Evolutionary conservation across 2,797 vertebrate genomes (phyloP).

Genomic region (Bryconaethiops microstoma): DNA sequence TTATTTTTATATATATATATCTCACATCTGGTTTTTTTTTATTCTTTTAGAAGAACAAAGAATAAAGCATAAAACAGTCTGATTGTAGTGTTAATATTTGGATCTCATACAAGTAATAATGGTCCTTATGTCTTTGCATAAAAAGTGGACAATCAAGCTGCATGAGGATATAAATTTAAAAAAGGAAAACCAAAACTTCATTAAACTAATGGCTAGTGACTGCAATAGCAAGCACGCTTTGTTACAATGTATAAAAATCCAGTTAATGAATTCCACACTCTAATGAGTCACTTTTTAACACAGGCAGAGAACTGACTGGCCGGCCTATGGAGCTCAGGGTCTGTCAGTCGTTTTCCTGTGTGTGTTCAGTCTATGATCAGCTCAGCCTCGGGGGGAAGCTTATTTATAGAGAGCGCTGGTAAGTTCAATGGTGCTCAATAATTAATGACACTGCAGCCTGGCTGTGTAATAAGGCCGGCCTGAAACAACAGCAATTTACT

Average conservation of each 20-base stretch:
- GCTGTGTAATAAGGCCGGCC: slow-evolving; percentile 45
- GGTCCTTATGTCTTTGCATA: background rate
- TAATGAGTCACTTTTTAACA: background rate
- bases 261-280: slow-evolving; percentile 1
- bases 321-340: background rate
- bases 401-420: slow-evolving; percentile 59
- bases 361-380: slow-evolving; percentile 53
- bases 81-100: background rate
- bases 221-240: background rate
- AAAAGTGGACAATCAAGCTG: background rate
- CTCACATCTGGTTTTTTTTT: no score
- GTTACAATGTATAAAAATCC: background rate
- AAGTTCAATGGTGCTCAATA: slow-evolving; percentile 64
- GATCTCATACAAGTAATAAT: no score
- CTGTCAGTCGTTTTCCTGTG: slow-evolving; percentile 25
- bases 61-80: background rate
- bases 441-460: slow-evolving; percentile 55
- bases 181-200: background rate
- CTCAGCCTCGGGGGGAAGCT: slow-evolving; percentile 49
- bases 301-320: background rate
- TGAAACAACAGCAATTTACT: slow-evolving; percentile 29
- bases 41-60: background rate
- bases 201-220: background rate
- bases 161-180: background rate
- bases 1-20: no score